These are phyloP conservation scores for Cyclophora albipunctata DNA, from an alignment of 2,888 invertebrate species.

Conservation along the genomic window DNA sequence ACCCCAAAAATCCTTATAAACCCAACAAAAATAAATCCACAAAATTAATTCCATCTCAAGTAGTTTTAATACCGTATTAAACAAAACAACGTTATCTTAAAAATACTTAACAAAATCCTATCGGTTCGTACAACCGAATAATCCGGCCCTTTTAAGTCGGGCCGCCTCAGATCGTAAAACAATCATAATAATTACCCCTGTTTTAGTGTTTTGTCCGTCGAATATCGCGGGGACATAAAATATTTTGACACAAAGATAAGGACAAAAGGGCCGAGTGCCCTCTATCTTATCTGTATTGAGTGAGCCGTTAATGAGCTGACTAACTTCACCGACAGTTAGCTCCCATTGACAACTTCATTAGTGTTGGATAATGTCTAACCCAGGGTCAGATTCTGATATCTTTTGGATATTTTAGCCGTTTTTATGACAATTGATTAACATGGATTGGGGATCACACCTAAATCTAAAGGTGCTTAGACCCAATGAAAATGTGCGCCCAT, in stretches of 20 bases:
- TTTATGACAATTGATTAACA: no score
- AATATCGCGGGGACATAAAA: constrained; percentile 58
- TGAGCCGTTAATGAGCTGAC: constrained; percentile 58
- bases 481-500: no score
- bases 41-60: no score
- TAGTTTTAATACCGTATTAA: no score
- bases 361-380: background rate
- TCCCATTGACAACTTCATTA: constrained; percentile 54
- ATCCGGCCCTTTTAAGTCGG: constrained; percentile 9
- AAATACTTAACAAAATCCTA: background rate
- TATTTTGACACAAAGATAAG: constrained; percentile 68
- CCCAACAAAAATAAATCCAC: no score
- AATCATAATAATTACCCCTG: constrained; percentile 22
- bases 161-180: constrained; percentile 21
- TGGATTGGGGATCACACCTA: no score
- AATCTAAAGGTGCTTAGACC: no score
- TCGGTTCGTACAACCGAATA: background rate
- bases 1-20: no score
- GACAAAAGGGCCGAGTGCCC: constrained; percentile 47
- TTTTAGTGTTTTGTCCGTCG: constrained; percentile 21
- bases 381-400: background rate
- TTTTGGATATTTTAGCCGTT: no score
- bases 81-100: background rate
- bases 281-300: constrained; percentile 61
- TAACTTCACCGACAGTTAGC: constrained; percentile 31